A percentile compares a stretch with the other conserved stretches of the same genome.
Evolutionary conservation across 2,797 vertebrate species (phyloP).

Genomic region (Carcharodon carcharias): DNA sequence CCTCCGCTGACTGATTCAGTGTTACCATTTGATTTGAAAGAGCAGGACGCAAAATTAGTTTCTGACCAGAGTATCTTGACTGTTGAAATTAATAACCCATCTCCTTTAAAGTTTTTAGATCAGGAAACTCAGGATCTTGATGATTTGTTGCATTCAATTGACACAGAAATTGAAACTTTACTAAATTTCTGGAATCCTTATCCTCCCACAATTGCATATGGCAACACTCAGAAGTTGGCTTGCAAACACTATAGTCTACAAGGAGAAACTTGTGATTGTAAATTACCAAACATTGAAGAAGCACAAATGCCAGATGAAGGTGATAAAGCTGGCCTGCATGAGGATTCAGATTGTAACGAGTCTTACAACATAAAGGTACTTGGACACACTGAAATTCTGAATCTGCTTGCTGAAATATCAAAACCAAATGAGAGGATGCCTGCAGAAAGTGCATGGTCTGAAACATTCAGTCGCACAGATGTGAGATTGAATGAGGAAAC

Average conservation of each 20-base stretch:
- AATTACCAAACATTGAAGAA: background rate
- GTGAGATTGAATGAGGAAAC: background rate
- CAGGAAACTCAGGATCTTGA: slow-evolving; percentile 3
- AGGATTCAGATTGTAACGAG: too few species aligned
- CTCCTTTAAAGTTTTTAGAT: background rate
- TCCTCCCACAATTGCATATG: background rate
- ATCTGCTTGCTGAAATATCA: slow-evolving; percentile 21
- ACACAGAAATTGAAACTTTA: background rate
- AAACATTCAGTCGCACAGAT: background rate
- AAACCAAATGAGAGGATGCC: background rate
- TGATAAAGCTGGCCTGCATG: background rate
- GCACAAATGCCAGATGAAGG: background rate
- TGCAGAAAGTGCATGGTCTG: background rate
- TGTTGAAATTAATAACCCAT: background rate
- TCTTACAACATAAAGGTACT: background rate
- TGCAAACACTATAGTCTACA: background rate
- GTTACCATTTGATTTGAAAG: background rate
- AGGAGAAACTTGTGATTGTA: background rate
- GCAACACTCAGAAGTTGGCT: background rate
- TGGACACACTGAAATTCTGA: slow-evolving; percentile 20
- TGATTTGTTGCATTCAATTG: background rate
- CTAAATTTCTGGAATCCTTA: background rate
- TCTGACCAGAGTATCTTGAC: background rate
- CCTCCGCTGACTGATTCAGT: background rate
- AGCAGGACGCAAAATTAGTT: background rate